Evolutionary conservation across 2,797 vertebrate species (phyloP).

Genomic region (Lacerta viridis): DNA sequence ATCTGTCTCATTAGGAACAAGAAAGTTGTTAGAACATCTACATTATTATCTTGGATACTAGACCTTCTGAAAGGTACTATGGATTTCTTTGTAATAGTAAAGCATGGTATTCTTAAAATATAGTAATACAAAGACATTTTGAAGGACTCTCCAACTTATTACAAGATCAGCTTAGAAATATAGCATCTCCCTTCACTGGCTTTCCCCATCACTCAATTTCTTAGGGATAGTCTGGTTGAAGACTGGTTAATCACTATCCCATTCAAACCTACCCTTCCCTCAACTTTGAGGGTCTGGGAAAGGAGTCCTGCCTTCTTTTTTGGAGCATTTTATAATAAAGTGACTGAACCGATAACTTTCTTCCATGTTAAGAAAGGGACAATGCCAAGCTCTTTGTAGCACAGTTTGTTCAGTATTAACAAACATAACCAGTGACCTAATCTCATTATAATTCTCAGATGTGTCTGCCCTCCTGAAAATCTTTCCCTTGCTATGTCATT

Average conservation of each 20-base stretch:
- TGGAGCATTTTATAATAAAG: conserved; percentile 39
- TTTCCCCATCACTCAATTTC: conserved; percentile 61
- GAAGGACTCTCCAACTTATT: conserved; percentile 79
- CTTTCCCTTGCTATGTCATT: not conserved
- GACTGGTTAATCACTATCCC: conserved; percentile 41
- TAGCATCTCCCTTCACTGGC: conserved; percentile 69
- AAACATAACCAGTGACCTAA: conserved; percentile 8
- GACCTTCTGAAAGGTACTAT: conserved; percentile 82
- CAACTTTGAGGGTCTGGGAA: conserved; percentile 40
- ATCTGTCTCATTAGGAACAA: conserved; percentile 81
- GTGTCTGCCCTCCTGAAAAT: conserved; percentile 9
- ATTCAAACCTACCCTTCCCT: conserved; percentile 33
- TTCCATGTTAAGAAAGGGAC: conserved; percentile 33
- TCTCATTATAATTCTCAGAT: conserved; percentile 44
- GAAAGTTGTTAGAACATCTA: conserved; percentile 86
- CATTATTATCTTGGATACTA: conserved; percentile 84
- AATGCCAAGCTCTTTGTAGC: conserved; percentile 41
- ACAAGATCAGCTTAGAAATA: conserved; percentile 77
- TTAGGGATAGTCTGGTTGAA: conserved; percentile 55
- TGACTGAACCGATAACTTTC: conserved; percentile 13
- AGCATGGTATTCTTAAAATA: conserved; percentile 86
- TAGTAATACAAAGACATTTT: conserved; percentile 84
- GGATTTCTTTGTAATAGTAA: conserved; percentile 84
- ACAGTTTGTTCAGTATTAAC: conserved; percentile 30
- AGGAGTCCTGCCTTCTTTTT: conserved; percentile 41